phyloP scores from a whole-genome alignment of 2,113 vertebrate species.

The Phycodurus eques region DNA sequence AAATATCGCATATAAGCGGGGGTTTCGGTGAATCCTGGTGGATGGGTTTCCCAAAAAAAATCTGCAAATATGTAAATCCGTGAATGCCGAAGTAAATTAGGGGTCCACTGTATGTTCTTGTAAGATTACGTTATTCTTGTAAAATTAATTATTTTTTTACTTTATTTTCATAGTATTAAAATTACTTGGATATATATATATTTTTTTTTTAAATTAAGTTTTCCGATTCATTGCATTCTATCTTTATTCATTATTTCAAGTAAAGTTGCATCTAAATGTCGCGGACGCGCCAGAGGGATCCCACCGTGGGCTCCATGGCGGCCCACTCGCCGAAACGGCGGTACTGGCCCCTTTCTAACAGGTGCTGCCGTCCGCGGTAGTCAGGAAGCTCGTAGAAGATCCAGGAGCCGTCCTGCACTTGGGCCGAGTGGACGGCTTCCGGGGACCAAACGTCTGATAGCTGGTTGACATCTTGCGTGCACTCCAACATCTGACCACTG shows the following conservation, averaged over 20 bases:
- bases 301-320: slow-evolving; percentile 41
- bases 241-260: slow-evolving; percentile 42
- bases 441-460: slow-evolving; percentile 27
- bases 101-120: too few relatives aligned
- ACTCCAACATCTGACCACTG: slow-evolving; percentile 47
- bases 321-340: slow-evolving; percentile 49
- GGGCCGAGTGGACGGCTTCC: slow-evolving; percentile 48
- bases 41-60: too few relatives aligned
- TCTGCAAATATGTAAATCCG: too few relatives aligned
- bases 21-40: too few relatives aligned
- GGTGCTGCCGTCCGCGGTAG: slow-evolving; percentile 47
- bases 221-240: neutral
- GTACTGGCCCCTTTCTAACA: slow-evolving; percentile 59
- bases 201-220: neutral
- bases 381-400: slow-evolving; percentile 56
- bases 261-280: slow-evolving; percentile 19
- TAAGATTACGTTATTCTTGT: too few relatives aligned
- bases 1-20: too few relatives aligned
- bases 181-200: neutral
- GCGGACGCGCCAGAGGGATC: slow-evolving; percentile 38
- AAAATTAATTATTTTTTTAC: too few relatives aligned
- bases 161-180: neutral
- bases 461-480: slow-evolving; percentile 33
- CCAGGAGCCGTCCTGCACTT: slow-evolving; percentile 56
- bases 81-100: too few relatives aligned